A percentile compares a stretch with the other conserved stretches of the same genome.
These are phyloP conservation scores for Poecile atricapillus DNA, from an alignment of 2,113 vertebrate species.

Conservation along the genomic window DNA sequence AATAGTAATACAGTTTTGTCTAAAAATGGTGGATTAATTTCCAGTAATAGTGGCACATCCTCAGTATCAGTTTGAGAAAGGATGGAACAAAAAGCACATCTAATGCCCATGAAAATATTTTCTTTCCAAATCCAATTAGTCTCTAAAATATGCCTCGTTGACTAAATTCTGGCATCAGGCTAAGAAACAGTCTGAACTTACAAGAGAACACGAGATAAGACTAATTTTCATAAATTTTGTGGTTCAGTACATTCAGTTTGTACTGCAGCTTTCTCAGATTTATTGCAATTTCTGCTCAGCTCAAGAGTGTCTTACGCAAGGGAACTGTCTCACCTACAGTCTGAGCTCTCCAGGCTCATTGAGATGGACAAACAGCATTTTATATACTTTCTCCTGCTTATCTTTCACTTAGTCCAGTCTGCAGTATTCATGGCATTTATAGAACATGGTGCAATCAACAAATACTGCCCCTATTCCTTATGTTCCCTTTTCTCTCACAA, in stretches of 20 bases:
- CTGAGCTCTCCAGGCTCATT: background rate
- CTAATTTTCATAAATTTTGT: background rate
- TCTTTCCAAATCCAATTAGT: background rate
- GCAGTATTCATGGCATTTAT: background rate
- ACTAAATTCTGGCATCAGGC: background rate
- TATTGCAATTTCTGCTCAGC: background rate
- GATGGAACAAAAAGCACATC: background rate
- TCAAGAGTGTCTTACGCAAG: background rate
- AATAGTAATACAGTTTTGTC: background rate
- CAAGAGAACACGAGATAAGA: background rate
- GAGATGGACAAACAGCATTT: background rate
- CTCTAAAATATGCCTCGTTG: background rate
- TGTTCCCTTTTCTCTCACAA: background rate
- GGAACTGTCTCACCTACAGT: background rate
- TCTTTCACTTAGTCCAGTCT: background rate
- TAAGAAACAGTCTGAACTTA: constrained; percentile 11
- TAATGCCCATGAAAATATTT: background rate
- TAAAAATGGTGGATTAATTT: background rate
- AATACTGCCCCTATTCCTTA: background rate
- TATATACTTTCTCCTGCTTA: background rate
- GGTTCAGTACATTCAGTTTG: constrained; percentile 3
- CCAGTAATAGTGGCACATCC: background rate
- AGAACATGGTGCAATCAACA: background rate
- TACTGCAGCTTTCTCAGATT: background rate
- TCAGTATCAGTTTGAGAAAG: background rate